Evolutionary conservation across 2,888 invertebrate genomes (phyloP), one percentile per base, ranked within the genome.

Genomic region (Zhengitettix transpicula): DNA sequence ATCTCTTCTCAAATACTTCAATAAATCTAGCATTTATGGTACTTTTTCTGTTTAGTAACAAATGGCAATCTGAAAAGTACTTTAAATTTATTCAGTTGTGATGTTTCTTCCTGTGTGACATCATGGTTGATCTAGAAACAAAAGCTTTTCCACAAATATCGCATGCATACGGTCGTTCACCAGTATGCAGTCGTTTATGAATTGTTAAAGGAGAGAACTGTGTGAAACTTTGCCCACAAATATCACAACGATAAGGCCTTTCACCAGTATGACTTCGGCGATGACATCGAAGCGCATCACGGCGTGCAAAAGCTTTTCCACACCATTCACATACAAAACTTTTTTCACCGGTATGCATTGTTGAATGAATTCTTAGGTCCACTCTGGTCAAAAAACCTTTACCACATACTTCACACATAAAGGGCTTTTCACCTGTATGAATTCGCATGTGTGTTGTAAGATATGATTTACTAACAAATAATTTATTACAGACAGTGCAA

Each of bases 151-250:
- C 73, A 65, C 82, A 81, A 10, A 76, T 74, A 65, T 81, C 80
- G 67, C 81, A 82, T 55, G 76, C 70, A 66, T 81, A 82, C 0
- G 81, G 82, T 58, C 80, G 70, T 66, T 81, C 81, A 2, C 81
- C 81, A 0, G 81, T 81, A 67, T 82, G 82, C 42, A 81, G 69
- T 59, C 81, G 72, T 68, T 78, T 79, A 66, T 82, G 82, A 60
- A 81, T 81, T 1, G 79, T 80, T 77, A 82, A 79, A 9, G 81
- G 81, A n/a, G 81, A 79, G 66, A 80, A 81, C 65, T 82, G 81
- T 0, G 81, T 81, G 65, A 82, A 82, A 9, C 79, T 78, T 70
- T 81, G 80, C 0, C 79, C 80, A 64, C 82, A 82, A 15, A 79
- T 72, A 64, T 81, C 79, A 68, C 82, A 82, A 62, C 75, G 73